Base-by-base conservation (phyloP, 30 jellyfish, hydroid and myxozoan genomes). In the Aurelia sp. region DNA sequence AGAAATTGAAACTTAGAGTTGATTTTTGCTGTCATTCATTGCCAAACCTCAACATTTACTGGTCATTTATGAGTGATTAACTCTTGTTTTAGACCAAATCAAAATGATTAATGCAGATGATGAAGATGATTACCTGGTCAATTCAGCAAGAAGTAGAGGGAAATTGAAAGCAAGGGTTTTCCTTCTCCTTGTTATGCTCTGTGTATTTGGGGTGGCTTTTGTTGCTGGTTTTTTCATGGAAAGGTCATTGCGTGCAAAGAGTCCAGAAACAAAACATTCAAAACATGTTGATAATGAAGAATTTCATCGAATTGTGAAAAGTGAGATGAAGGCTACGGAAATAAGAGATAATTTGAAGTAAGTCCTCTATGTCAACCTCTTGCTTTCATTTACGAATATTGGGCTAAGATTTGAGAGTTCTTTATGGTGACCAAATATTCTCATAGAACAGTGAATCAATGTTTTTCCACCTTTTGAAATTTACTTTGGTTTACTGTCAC, bases 301-400 rank as follows among this genome's bases (percentile, higher is more conserved):
- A 81, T 82, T 82, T 64, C 92, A 69, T 24, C 35, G 72, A 13
- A 66, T 82, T 18, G 82, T 82, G 71, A 63, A 18, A 55, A 63
- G 62, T 20, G 80, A 59, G 22, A 70, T 82, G 92, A 73, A 53
- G n/a, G 86, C 92, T 16, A 18, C 86, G 4, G 35, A 82, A 35
- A 82, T 82, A 31, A 75, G 60, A 74, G 86, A 82, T 24, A 82
- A 82, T 19, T 65, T 82, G 17, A 70, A 22, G 92, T 82, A 68
- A 66, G 78, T 81, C 2, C 50, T 33, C 13, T 76, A 13, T 17
- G 0, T 17, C 48, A 16, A 24, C 30, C 3, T 21, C 59, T 9
- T 53, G 30, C 11, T 35, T 19, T 48, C 55, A 24, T 48, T 35
- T 3, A 13, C 9, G n/a, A 40, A n/a, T 47, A 17, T 18, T 51